Conservation (phyloP, 1,140 invertebrate genomes). For the Panagrolaimus sp. region DNA sequence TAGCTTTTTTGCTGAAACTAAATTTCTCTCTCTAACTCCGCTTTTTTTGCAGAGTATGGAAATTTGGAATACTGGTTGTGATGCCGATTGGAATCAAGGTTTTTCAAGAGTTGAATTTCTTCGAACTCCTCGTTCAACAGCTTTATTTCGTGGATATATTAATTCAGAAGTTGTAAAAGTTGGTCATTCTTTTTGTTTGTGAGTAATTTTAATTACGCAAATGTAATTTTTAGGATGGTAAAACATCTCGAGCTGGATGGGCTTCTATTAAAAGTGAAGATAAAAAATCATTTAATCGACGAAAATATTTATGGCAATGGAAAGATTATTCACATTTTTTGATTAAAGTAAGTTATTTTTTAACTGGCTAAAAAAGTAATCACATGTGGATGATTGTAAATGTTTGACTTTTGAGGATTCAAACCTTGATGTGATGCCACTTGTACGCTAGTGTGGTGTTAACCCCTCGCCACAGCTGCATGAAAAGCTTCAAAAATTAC, state of each 20-base stretch:
- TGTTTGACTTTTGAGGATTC: too few species aligned
- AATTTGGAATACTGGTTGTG: conserved; percentile 35
- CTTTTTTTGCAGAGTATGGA: conserved; percentile 26
- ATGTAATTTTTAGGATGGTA: conserved; percentile 31
- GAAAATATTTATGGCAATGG: conserved; percentile 30
- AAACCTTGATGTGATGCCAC: too few species aligned
- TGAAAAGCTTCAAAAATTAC: too few species aligned
- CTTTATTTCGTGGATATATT: conserved; percentile 28
- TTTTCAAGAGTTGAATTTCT: conserved; percentile 32
- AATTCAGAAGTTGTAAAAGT: conserved; percentile 29
- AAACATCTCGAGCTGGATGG: conserved; percentile 40
- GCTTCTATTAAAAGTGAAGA: conserved; percentile 32
- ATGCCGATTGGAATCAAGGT: conserved; percentile 46
- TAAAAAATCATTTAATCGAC: conserved; percentile 26
- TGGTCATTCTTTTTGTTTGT: conserved; percentile 12
- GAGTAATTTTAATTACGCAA: not conserved
- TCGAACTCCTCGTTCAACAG: conserved; percentile 30
- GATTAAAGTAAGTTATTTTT: conserved; percentile 29
- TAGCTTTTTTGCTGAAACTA: too few species aligned
- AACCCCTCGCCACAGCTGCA: too few species aligned
- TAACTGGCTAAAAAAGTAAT: too few species aligned
- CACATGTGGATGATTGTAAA: too few species aligned
- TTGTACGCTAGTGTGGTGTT: too few species aligned
- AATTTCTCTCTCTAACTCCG: too few species aligned
- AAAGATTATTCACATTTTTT: conserved; percentile 32